phyloP scores from a whole-genome alignment of 2,113 vertebrate genomes.

The Sapajus apella region DNA sequence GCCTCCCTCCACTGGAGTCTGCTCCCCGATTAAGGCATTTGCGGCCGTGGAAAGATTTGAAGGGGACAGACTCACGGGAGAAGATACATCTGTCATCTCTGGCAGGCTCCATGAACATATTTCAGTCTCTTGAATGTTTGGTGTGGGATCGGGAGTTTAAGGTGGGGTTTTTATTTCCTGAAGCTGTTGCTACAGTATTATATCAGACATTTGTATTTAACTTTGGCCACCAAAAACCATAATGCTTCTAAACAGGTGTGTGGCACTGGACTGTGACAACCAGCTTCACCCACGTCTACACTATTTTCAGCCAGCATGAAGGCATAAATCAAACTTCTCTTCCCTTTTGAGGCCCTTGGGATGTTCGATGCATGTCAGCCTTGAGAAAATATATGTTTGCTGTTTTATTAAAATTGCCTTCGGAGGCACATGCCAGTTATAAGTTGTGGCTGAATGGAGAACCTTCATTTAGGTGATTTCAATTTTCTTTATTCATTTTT shows the following conservation, averaged over 20 bases:
- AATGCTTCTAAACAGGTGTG: background rate
- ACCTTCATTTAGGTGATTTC: slow-evolving; percentile 62
- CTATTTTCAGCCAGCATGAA: slow-evolving; percentile 58
- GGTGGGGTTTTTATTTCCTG: background rate
- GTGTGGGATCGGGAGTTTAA: background rate
- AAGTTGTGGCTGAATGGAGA: slow-evolving; percentile 20
- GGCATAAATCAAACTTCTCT: slow-evolving; percentile 73
- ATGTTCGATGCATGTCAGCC: slow-evolving; percentile 70
- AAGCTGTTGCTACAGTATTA: background rate
- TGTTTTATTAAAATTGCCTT: slow-evolving; percentile 80
- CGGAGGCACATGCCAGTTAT: slow-evolving; percentile 74
- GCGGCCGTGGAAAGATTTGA: background rate
- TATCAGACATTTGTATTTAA: background rate
- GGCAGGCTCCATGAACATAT: background rate
- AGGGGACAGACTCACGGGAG: fast-evolving
- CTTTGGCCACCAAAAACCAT: background rate
- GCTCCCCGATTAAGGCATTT: background rate
- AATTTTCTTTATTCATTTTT: slow-evolving; percentile 53
- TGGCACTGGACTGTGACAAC: background rate
- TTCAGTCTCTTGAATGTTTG: background rate
- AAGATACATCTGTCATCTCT: background rate
- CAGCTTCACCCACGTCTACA: background rate
- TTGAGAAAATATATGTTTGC: slow-evolving; percentile 78
- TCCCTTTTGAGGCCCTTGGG: slow-evolving; percentile 70
- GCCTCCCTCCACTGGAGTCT: background rate